Base-by-base conservation (phyloP, 1,140 invertebrate species). In the Sipha flava region DNA sequence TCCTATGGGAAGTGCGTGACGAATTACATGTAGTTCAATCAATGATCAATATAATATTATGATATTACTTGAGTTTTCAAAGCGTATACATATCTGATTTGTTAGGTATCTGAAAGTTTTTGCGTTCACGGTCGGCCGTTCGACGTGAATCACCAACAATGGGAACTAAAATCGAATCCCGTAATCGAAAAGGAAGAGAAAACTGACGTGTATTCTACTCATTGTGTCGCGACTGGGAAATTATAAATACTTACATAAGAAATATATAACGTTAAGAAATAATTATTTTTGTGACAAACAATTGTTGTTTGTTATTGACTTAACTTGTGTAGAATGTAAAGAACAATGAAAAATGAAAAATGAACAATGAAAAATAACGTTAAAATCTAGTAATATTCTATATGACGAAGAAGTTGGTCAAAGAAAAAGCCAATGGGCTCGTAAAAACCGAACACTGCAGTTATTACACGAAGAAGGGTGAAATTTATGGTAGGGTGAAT, bases 41-140 rank as follows among this genome's bases (percentile, higher is more conserved):
- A 9, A 43, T 66, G n/a, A 40, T 40, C 10, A 10, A 70, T 47
- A 23, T 68, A 66, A 31, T n/a, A 59, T 12, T 16, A 59, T 21
- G 18, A n/a, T 37, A 59, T 59, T 29, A 31, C 18, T 31, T 0
- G 59, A 64, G n/a, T 66, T 66, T 21, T 66, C 40, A 37, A 64
- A 66, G n/a, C n/a, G 34, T 12, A 4, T 37, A 66, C 62, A n/a
- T 37, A 40, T 43, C 6, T 23, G 12, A 66, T 66, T 66, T 7
- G 37, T 43, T 66, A n/a, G n/a, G n/a, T n/a, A 26, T 66, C 37
- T 16, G 64, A 66, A 66, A 66, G 64, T 66, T 66, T 59, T 66
- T 26, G n/a, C n/a, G 34, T 66, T 37, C 34, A 66, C 12, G 62
- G 34, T n/a, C n/a, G 7, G 5, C 34, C 31, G 9, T 37, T n/a